These are phyloP conservation scores for Cephus nigrinus DNA, from an alignment of 2,888 invertebrate species.

Conservation along the genomic window DNA sequence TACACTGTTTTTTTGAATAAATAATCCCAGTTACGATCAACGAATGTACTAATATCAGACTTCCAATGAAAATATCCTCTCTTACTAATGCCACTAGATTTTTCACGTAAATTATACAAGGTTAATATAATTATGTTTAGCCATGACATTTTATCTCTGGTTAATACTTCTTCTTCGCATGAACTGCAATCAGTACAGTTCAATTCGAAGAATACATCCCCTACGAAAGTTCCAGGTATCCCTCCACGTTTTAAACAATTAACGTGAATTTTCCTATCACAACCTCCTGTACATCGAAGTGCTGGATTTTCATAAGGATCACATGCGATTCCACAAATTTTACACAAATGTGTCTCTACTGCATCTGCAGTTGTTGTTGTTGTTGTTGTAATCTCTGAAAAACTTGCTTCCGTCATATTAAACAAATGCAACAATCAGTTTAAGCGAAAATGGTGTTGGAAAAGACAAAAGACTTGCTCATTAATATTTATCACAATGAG, in stretches of 20 bases:
- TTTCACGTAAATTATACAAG: constrained; percentile 80
- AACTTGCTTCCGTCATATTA: neutral
- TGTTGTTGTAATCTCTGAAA: neutral
- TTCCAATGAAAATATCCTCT: constrained; percentile 89
- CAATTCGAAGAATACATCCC: constrained; percentile 82
- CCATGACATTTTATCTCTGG: constrained; percentile 79
- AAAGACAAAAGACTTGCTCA: neutral
- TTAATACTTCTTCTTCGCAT: constrained; percentile 70
- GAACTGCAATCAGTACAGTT: constrained; percentile 76
- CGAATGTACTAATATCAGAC: constrained; percentile 83
- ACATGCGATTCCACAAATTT: constrained; percentile 71
- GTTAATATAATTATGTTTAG: constrained; percentile 79
- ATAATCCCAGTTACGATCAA: constrained; percentile 81
- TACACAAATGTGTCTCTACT: constrained; percentile 64
- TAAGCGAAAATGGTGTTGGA: neutral
- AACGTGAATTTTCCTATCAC: constrained; percentile 74
- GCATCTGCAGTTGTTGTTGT: constrained; percentile 3
- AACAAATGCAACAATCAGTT: neutral
- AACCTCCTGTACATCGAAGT: constrained; percentile 71
- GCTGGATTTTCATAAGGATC: constrained; percentile 72
- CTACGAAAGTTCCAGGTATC: constrained; percentile 77
- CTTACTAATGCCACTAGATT: constrained; percentile 80
- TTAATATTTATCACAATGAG: neutral
- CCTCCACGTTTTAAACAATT: constrained; percentile 75
- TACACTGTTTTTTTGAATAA: constrained; percentile 78